Evolutionary conservation across 92 coral and sea anemone species (phyloP).

Genomic region (Palythoa caribaeorum): DNA sequence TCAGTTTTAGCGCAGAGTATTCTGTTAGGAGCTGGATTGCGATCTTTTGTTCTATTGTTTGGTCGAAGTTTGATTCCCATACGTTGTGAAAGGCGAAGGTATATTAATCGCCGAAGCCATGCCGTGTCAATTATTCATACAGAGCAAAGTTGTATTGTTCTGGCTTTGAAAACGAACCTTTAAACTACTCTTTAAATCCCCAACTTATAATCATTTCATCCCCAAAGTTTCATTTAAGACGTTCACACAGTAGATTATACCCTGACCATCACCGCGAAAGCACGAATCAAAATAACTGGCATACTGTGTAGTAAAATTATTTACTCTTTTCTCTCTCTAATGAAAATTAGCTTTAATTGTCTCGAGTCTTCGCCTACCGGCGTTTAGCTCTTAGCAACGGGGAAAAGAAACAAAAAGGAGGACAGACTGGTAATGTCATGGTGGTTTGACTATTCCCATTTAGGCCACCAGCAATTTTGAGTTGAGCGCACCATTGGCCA

Average conservation of each 20-base stretch:
- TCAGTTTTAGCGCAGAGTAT: background rate
- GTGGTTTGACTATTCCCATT: conserved; percentile 12
- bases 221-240: background rate
- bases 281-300: conserved; percentile 4
- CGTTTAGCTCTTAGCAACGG: conserved; percentile 53
- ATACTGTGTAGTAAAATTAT: background rate
- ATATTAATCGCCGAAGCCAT: conserved; percentile 81
- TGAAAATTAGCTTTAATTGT: conserved; percentile 16
- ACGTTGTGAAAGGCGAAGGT: conserved; percentile 63
- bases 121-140: conserved; percentile 93
- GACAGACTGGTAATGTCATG: background rate
- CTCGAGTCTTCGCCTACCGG: conserved; percentile 32
- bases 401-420: conserved; percentile 17
- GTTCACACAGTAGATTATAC: background rate
- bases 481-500: conserved; percentile 10
- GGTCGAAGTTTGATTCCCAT: conserved; percentile 35
- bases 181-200: conserved; percentile 11
- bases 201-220: background rate
- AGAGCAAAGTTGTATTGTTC: conserved; percentile 48
- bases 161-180: conserved; percentile 7
- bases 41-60: conserved; percentile 27
- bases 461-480: conserved; percentile 4
- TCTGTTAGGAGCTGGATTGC: background rate
- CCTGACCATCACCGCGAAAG: background rate
- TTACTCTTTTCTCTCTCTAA: conserved; percentile 23